These are phyloP conservation scores for Cavia porcellus DNA, from an alignment of 2,113 vertebrate species.

Conservation along the genomic window DNA sequence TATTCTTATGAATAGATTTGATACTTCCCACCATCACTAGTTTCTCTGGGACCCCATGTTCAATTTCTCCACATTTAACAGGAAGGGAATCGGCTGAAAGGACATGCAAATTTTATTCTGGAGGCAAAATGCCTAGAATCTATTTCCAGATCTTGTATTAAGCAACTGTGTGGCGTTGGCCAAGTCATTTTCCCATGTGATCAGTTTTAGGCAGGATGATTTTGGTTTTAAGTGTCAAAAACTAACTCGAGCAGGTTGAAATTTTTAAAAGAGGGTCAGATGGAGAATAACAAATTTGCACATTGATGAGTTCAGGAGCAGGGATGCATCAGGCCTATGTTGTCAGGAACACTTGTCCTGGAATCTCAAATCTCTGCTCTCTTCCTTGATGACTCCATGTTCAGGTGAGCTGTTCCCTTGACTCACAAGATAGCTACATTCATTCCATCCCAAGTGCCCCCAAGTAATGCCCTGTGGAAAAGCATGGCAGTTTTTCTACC, in stretches of 20 bases:
- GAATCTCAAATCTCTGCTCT: no score
- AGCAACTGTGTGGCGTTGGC: not conserved
- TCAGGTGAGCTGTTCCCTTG: not conserved
- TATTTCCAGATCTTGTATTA: not conserved
- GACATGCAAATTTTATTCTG: not conserved
- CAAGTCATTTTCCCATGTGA: not conserved
- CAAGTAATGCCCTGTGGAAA: not conserved
- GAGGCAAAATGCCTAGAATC: not conserved
- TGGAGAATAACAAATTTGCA: not conserved
- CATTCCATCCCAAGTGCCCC: not conserved
- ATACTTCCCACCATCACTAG: not conserved
- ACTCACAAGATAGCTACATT: not conserved
- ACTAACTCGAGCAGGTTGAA: not conserved
- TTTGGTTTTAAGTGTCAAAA: conserved; percentile 5
- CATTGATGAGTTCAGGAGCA: not conserved
- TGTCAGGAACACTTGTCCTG: not conserved
- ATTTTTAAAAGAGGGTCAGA: not conserved
- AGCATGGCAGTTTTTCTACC: not conserved
- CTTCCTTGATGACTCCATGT: not conserved
- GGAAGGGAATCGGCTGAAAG: not conserved
- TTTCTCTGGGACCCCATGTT: conserved; percentile 50
- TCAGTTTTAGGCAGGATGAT: not conserved
- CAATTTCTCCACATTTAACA: not conserved
- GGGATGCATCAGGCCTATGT: not conserved
- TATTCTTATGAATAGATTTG: not conserved